Evolutionary conservation across 2,888 invertebrate genomes (phyloP).

Genomic region (Trichogramma dendrolimi): DNA sequence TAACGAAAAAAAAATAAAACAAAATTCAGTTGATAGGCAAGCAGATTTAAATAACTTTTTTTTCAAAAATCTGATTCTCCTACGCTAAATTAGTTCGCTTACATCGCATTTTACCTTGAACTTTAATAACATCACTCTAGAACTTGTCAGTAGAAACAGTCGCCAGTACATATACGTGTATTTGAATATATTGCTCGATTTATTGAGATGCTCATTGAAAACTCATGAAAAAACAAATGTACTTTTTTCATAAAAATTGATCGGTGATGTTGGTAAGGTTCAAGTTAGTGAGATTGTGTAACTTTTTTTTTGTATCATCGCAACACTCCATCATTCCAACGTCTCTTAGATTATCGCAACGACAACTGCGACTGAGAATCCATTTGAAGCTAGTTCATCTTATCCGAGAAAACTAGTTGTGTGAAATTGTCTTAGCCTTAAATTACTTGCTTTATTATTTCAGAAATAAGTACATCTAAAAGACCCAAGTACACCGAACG

Average conservation of each 20-base stretch:
- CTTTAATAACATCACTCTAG: conserved; percentile 5
- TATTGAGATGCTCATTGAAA: not conserved
- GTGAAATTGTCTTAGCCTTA: too few relatives aligned
- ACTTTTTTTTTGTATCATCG: conserved; percentile 10
- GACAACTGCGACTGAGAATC: too few relatives aligned
- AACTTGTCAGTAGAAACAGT: not conserved
- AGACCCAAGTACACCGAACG: not conserved
- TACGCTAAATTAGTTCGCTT: conserved; percentile 9
- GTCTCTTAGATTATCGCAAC: conserved; percentile 4
- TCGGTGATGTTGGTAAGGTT: conserved; percentile 6
- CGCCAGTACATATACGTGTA: too few relatives aligned
- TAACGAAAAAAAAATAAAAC: conserved; percentile 18
- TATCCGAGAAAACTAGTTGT: too few relatives aligned
- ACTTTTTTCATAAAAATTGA: not conserved
- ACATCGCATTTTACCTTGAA: conserved; percentile 11
- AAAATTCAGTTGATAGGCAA: conserved; percentile 24
- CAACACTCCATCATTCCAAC: conserved; percentile 6
- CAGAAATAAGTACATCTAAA: conserved; percentile 15
- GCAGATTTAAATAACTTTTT: not conserved
- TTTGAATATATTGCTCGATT: too few relatives aligned
- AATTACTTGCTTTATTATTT: not conserved
- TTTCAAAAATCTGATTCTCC: conserved; percentile 23
- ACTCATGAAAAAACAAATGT: not conserved
- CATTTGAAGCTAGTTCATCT: too few relatives aligned
- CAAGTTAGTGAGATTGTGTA: conserved; percentile 6